Base-by-base conservation (phyloP, 2,113 vertebrate genomes). In the Furnarius figulus region DNA sequence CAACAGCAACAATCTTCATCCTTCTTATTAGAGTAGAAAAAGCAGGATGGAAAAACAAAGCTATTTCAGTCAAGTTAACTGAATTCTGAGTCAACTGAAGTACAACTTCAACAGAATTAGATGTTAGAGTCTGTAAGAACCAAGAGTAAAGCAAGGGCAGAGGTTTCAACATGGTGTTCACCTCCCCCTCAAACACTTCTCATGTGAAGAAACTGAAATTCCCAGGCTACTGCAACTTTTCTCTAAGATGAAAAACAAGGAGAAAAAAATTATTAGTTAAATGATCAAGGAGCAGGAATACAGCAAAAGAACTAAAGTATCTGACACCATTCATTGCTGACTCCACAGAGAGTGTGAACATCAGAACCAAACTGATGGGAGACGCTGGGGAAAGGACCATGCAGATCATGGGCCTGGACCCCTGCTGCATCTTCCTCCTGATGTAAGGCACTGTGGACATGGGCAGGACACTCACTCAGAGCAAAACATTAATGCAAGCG, bases 61-160 rank as follows among this genome's bases (percentile, higher is more conserved):
- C 37, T 2, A 73, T 87, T 91, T 82, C 87, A 93, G 61, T 62
- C 71, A 87, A 85, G 50, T 33, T 82, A 93, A 91, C 74, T 44
- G 78, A 91, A 67, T 89, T 73, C 61, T 81, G 61, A 93, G 68
- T 67, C 68, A 71, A 93, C 23, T 27, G 16, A 91, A 95, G 33
- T 52, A 96, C 81, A 91, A 52, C 70, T 96, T 71, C 44, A 87
- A 73, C 65, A 89, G 59, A 90, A 80, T 67, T 47, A 67, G 33
- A 20, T 2, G 8, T 44, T 28, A 67, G 42, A 77, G 59, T 63
- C 2, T 1, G 40, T 67, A 78, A 63, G 59, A 90, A 55, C 33
- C 47, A 63, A 58, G 53, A 81, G 52, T 25, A 89, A 90, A 84
- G 50, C 2, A 3, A 27, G 27, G 42, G 11, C 59, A 77, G 28